Conservation (phyloP, 2,888 invertebrate species). For the Hirtodrosophila histrioides region DNA sequence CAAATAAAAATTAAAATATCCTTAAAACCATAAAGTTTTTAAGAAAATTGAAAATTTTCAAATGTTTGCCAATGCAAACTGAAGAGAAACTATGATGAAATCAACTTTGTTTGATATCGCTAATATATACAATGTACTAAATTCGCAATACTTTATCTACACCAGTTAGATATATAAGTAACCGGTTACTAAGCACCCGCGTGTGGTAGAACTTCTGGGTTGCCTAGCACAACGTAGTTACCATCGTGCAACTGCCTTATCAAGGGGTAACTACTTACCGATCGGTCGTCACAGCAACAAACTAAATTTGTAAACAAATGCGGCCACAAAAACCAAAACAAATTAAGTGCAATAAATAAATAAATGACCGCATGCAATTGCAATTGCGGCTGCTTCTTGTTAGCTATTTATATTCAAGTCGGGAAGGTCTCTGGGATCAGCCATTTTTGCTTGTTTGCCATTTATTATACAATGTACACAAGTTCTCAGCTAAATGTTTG, state of each 20-base stretch:
- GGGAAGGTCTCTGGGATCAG: neutral
- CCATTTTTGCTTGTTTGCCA: conserved; percentile 5
- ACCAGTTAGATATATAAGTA: conserved; percentile 10
- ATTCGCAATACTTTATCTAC: conserved; percentile 13
- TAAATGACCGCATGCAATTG: conserved; percentile 34
- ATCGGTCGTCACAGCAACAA: conserved; percentile 51
- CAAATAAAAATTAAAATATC: no score
- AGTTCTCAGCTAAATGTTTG: conserved; percentile 7
- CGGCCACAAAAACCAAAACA: conserved; percentile 32
- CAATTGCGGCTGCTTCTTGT: conserved; percentile 16
- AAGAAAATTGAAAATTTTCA: no score
- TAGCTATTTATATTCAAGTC: conserved; percentile 32
- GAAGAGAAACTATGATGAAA: no score
- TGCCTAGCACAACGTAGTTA: conserved; percentile 23
- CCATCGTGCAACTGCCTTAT: conserved; percentile 8
- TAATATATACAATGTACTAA: no score
- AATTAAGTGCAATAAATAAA: conserved; percentile 18
- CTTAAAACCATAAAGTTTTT: no score
- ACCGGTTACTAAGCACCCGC: conserved; percentile 50
- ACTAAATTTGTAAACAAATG: conserved; percentile 42
- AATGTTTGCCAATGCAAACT: no score
- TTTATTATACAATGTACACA: conserved; percentile 11
- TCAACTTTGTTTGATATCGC: no score
- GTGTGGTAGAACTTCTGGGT: conserved; percentile 16
- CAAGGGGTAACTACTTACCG: conserved; percentile 3